A percentile compares a stretch with the other conserved stretches of the same genome.
These are phyloP conservation scores for Thaumatotibia leucotreta DNA, from an alignment of 1,140 invertebrate species.

Conservation along the genomic window DNA sequence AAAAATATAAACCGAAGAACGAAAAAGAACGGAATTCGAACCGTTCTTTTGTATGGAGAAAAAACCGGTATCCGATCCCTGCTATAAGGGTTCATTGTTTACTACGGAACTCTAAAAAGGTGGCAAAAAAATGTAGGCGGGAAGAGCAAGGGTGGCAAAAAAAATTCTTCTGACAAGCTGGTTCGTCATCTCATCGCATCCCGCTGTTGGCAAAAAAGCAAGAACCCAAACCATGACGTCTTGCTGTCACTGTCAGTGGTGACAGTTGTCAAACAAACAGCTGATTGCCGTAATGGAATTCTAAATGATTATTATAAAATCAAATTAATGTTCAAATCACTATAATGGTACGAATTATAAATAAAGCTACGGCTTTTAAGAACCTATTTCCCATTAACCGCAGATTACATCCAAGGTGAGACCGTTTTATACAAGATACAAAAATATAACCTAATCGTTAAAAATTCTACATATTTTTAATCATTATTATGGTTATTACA, in stretches of 20 bases:
- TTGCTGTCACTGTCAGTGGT: neutral
- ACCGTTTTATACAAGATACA: neutral
- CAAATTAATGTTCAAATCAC: neutral
- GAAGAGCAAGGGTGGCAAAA: no score
- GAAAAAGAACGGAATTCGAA: no score
- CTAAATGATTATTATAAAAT: neutral
- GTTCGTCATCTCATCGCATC: no score
- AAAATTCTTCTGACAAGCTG: no score
- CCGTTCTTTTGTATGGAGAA: no score
- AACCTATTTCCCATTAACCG: neutral
- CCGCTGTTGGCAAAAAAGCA: neutral
- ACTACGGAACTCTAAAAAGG: no score
- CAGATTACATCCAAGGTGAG: neutral
- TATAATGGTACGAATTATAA: constrained; percentile 8
- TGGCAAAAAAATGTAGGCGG: no score
- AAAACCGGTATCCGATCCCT: no score
- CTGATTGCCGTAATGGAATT: neutral
- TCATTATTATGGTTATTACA: neutral
- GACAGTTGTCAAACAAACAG: neutral
- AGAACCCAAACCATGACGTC: neutral
- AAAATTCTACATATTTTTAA: neutral
- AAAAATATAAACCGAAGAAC: no score
- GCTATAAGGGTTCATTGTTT: no score
- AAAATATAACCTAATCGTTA: neutral
- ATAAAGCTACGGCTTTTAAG: neutral